Percentiles rank a stretch among this genome's conserved stretches.
phyloP scores from a whole-genome alignment of 2,113 vertebrate species.

The Rhipidura dahli region DNA sequence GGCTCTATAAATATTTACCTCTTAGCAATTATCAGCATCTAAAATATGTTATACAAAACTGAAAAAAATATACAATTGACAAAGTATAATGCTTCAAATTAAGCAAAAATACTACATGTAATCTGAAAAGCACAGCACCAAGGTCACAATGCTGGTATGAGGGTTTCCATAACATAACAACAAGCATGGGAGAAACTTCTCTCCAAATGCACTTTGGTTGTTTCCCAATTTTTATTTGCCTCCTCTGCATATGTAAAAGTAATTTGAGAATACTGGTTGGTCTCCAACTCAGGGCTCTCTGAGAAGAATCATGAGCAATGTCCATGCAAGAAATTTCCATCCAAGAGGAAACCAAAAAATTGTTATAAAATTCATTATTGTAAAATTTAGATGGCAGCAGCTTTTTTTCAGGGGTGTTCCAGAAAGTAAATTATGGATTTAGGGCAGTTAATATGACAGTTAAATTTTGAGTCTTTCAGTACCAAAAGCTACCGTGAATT shows the following conservation, averaged over 20 bases:
- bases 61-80: background rate
- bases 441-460: background rate
- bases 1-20: background rate
- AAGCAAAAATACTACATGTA: background rate
- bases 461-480: background rate
- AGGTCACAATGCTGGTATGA: background rate
- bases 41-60: background rate
- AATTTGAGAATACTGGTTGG: background rate
- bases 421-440: background rate
- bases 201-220: fast-evolving
- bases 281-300: background rate
- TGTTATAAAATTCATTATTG: background rate
- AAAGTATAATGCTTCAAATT: background rate
- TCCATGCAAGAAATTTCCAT: background rate
- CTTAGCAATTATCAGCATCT: background rate
- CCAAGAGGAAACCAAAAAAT: background rate
- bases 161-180: fast-evolving
- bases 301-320: background rate
- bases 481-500: background rate
- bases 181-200: background rate
- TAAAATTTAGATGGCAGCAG: background rate
- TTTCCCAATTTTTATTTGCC: background rate
- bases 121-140: background rate
- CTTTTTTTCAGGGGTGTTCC: background rate
- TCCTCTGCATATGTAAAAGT: background rate